Evolutionary conservation across 2,113 vertebrate species (phyloP).

Genomic region (Tylochromis polylepis): DNA sequence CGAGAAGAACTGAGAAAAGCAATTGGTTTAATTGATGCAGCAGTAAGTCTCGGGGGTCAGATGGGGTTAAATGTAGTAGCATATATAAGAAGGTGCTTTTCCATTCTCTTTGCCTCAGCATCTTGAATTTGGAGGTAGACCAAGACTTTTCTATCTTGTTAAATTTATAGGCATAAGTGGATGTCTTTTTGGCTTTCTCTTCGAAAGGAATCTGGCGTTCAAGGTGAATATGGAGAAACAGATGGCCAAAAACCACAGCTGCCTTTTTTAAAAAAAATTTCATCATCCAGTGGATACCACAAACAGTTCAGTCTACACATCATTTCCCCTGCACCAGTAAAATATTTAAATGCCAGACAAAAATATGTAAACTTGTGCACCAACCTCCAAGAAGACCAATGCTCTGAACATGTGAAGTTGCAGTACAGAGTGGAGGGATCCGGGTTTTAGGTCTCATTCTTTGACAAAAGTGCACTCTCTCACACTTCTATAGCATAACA

Average conservation of each 20-base stretch:
- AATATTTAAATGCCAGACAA: too few species aligned
- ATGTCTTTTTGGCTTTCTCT: not conserved
- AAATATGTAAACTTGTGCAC: too few species aligned
- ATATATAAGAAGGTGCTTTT: not conserved
- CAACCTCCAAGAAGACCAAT: too few species aligned
- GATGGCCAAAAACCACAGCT: too few species aligned
- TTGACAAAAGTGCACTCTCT: too few species aligned
- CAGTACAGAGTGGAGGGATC: too few species aligned
- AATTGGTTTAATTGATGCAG: conserved; percentile 31
- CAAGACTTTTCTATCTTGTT: not conserved
- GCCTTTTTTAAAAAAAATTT: not conserved
- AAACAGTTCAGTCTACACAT: not conserved
- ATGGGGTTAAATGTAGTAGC: not conserved
- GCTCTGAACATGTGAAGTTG: too few species aligned
- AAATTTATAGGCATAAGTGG: not conserved
- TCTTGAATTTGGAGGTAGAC: not conserved
- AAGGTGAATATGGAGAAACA: too few species aligned
- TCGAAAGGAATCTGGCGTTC: not conserved
- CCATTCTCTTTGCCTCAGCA: not conserved
- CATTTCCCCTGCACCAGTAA: too few species aligned
- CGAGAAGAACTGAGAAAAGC: conserved; percentile 19
- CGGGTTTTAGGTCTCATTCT: too few species aligned
- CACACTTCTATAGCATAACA: too few species aligned
- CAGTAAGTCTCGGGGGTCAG: not conserved
- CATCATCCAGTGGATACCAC: not conserved